Evolutionary conservation across 2,888 invertebrate species (phyloP).

Genomic region (Meandrusa payeni): DNA sequence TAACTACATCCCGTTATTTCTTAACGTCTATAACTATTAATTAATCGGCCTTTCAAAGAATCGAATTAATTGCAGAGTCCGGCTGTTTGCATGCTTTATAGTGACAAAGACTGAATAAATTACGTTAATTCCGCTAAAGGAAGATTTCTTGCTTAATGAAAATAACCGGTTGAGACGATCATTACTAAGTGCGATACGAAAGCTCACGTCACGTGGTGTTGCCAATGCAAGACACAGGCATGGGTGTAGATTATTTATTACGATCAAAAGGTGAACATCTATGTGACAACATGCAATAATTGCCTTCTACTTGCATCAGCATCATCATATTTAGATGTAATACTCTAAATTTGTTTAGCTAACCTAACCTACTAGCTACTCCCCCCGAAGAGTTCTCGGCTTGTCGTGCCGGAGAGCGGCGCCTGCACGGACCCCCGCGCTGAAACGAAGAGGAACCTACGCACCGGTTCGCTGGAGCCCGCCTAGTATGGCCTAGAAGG

Average conservation of each 20-base stretch:
- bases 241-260: background rate
- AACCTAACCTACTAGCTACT: too few relatives aligned
- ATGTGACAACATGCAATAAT: background rate
- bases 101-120: background rate
- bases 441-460: too few relatives aligned
- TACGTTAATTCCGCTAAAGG: slow-evolving; percentile 3
- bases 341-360: too few relatives aligned
- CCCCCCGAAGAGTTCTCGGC: too few relatives aligned
- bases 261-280: slow-evolving; percentile 7
- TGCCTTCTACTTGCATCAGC: too few relatives aligned
- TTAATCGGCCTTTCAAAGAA: slow-evolving; percentile 13
- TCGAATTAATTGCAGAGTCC: slow-evolving; percentile 6
- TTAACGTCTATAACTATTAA: slow-evolving; percentile 3
- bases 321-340: too few relatives aligned
- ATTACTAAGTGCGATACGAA: background rate
- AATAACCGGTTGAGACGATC: background rate
- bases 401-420: too few relatives aligned
- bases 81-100: background rate
- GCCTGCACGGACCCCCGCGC: too few relatives aligned
- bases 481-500: too few relatives aligned
- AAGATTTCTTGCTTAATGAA: slow-evolving; percentile 2
- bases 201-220: too few relatives aligned
- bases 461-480: too few relatives aligned
- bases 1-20: slow-evolving; percentile 5
- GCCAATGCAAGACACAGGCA: too few relatives aligned